A percentile compares a stretch with the other conserved stretches of the same genome.
Evolutionary conservation across 1,140 invertebrate genomes (phyloP).

Genomic region (Leptoteleia sp.): DNA sequence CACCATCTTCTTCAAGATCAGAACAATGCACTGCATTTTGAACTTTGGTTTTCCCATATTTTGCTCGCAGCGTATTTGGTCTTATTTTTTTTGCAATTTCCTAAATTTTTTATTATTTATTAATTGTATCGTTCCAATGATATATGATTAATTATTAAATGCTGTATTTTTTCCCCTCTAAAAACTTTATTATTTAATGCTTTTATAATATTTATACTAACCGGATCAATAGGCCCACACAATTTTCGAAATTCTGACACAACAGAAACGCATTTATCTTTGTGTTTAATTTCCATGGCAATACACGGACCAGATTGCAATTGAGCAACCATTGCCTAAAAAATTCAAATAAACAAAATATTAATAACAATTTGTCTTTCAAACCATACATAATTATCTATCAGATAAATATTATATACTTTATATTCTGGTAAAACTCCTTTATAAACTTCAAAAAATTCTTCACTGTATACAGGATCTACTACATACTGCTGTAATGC

Average conservation of each 20-base stretch:
- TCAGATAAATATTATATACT: too few relatives aligned
- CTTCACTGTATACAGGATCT: slow-evolving; percentile 90
- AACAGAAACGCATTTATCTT: slow-evolving; percentile 83
- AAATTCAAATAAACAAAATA: slow-evolving; percentile 24
- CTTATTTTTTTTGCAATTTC: slow-evolving; percentile 92
- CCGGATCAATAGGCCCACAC: slow-evolving; percentile 93
- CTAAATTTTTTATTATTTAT: slow-evolving; percentile 68
- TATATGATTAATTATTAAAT: background rate
- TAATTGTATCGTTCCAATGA: background rate
- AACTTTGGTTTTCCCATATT: slow-evolving; percentile 90
- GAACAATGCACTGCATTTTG: slow-evolving; percentile 96
- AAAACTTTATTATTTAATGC: slow-evolving; percentile 36
- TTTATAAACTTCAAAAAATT: slow-evolving; percentile 97
- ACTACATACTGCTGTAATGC: slow-evolving; percentile 90
- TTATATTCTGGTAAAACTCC: slow-evolving; percentile 92
- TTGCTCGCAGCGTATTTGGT: slow-evolving; percentile 91
- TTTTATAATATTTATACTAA: slow-evolving; percentile 80
- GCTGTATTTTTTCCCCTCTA: slow-evolving; percentile 8
- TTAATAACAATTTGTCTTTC: too few relatives aligned
- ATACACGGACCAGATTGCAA: slow-evolving; percentile 91
- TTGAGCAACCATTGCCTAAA: slow-evolving; percentile 89
- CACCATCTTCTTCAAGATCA: slow-evolving; percentile 92
- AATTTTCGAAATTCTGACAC: slow-evolving; percentile 90
- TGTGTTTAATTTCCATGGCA: slow-evolving; percentile 90
- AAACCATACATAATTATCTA: too few relatives aligned